Percentiles rank a stretch among this genome's conserved stretches.
phyloP scores from a whole-genome alignment of 1,140 invertebrate genomes.

The Himalopsyche phryganea region DNA sequence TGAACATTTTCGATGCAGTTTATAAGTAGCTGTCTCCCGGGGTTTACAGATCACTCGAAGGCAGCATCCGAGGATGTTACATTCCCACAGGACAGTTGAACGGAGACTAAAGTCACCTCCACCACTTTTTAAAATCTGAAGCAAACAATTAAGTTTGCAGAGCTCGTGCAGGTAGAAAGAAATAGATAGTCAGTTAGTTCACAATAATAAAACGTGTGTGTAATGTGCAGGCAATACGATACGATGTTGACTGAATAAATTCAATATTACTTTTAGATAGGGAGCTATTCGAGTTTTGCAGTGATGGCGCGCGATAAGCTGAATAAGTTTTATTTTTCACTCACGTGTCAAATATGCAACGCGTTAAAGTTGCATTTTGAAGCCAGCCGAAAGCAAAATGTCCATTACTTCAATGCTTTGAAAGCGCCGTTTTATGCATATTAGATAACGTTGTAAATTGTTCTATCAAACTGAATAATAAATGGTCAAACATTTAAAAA shows the following conservation, averaged over 20 bases:
- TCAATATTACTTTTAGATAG: conserved; percentile 9
- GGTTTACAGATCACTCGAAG: not conserved
- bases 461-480: too few relatives aligned
- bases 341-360: too few relatives aligned
- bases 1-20: conserved; percentile 22
- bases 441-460: too few relatives aligned
- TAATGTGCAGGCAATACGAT: conserved; percentile 6
- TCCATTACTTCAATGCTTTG: too few relatives aligned
- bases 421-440: too few relatives aligned
- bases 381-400: too few relatives aligned
- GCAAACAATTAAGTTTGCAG: too few relatives aligned
- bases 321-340: too few relatives aligned
- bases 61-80: not conserved
- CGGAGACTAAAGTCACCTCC: not conserved
- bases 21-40: not conserved
- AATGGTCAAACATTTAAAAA: too few relatives aligned
- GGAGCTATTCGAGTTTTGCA: not conserved
- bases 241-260: conserved; percentile 13
- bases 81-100: not conserved
- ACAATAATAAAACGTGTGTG: conserved; percentile 1
- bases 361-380: too few relatives aligned
- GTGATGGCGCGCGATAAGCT: too few relatives aligned
- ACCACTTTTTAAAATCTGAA: not conserved
- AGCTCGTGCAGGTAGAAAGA: not conserved
- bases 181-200: not conserved